Base-by-base conservation (phyloP, 1,140 invertebrate species). In the Acromyrmex heyeri region DNA sequence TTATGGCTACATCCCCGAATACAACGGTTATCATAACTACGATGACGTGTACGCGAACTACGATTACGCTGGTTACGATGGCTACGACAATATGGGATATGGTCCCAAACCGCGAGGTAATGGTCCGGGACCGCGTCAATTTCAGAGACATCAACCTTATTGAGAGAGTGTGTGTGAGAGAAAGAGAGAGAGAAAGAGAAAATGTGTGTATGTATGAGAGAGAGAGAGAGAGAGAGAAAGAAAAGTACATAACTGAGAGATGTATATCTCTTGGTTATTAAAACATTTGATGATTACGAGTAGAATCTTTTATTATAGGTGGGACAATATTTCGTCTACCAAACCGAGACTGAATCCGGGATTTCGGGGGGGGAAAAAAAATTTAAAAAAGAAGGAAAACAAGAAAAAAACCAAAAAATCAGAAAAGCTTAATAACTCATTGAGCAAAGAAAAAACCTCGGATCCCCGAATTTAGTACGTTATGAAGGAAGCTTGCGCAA, bases 141-240 rank as follows among this genome's bases (percentile, higher is more conserved):
- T 95, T 90, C 95, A 95, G 88, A 94, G 95, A 94, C 95, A 96
- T 91, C 95, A 95, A 90, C 95, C 95, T n/a, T 96, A 96, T 88
- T 96, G 94, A 94, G 59, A 79, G 61, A 50, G 79, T 87, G n/a
- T 44, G 64, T 8, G 64, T 44, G 64, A 4, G 72, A 78, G 27
- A 30, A 50, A 87, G 70, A 62, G 61, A 65, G 73, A 76, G 89
- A 83, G 16, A 57, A 57, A 57, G 30, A 10, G 27, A n/a, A 24
- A 16, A 18, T 57, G 24, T 14, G 18, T 27, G 18, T 34, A 18
- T 44, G 34, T 21, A 18, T 8, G 62, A 18, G 24, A 24, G 24
- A 24, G 24, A 24, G 24, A 10, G 21, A 44, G 38, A 69, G 65
- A 69, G 5, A 69, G 21, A 69, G 21, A 62, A 6, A 69, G 38